phyloP scores from a whole-genome alignment of 23 tunicate genomes.

The Trididemnum nubilum region DNA sequence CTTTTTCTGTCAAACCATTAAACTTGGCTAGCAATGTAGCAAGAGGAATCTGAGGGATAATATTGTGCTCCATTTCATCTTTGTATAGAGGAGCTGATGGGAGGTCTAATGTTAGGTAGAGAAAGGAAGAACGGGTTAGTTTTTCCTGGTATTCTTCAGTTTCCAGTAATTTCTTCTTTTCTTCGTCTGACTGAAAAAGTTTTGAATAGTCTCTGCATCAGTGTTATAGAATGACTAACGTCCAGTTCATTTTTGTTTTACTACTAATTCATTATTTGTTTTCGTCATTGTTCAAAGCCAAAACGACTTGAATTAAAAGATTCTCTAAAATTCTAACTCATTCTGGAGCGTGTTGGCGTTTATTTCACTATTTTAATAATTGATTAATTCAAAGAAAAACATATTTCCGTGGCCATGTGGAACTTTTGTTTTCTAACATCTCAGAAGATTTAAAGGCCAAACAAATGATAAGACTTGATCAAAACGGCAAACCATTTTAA shows the following conservation, averaged over 20 bases:
- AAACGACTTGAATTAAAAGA: no score
- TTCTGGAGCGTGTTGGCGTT: no score
- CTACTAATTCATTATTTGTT: not conserved
- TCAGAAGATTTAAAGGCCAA: no score
- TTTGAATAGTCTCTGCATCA: no score
- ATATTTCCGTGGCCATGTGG: no score
- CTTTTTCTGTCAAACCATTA: conserved; percentile 83
- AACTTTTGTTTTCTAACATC: no score
- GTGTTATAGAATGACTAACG: not conserved
- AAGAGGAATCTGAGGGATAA: conserved; percentile 95
- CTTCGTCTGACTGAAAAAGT: conserved; percentile 71
- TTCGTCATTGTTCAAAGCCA: no score
- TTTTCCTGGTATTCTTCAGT: conserved; percentile 82
- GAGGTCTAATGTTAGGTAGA: conserved; percentile 83
- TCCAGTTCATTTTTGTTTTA: not conserved
- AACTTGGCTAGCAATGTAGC: conserved; percentile 83
- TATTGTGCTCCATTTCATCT: conserved; percentile 92
- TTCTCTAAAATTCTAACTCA: no score
- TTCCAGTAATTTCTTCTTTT: conserved; percentile 70
- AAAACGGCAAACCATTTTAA: no score
- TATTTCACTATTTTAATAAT: no score
- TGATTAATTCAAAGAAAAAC: no score
- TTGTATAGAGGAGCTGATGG: conserved; percentile 96
- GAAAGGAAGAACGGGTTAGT: conserved; percentile 62
- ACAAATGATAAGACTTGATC: no score